Conservation (phyloP, 2,797 vertebrate genomes). For the Coccyzus lansbergi region DNA sequence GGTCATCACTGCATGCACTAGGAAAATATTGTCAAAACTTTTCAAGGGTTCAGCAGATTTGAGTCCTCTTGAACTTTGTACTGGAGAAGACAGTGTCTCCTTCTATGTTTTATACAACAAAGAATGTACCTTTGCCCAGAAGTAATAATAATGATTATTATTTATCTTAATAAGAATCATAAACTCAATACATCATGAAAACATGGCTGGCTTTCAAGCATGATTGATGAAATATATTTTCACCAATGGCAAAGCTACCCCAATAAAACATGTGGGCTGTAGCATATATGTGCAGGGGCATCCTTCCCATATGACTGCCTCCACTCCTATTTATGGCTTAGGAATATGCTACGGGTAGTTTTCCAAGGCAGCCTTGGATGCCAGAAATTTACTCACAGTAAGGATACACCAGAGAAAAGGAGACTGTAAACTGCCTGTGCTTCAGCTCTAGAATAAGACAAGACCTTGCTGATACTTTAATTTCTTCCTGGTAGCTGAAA, state of each 20-base stretch:
- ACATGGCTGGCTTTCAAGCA: neutral
- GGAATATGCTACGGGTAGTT: neutral
- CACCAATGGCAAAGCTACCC: neutral
- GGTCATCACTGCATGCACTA: rapidly evolving
- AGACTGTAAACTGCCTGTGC: neutral
- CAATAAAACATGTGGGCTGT: neutral
- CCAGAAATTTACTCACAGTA: neutral
- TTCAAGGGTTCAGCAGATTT: neutral
- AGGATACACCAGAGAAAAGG: neutral
- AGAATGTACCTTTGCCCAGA: neutral
- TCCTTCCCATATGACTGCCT: neutral
- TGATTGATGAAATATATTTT: neutral
- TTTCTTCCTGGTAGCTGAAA: neutral
- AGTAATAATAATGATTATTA: neutral
- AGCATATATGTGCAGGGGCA: neutral
- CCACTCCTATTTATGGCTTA: neutral
- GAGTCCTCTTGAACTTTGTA: neutral
- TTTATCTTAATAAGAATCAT: neutral
- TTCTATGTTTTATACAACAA: neutral
- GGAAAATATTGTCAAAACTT: neutral
- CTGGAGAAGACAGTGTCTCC: neutral
- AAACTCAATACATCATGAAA: neutral
- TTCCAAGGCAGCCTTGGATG: neutral
- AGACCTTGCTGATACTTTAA: neutral
- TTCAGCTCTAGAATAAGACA: neutral